Percentiles rank a stretch among this genome's conserved stretches.
These are phyloP conservation scores for Galleria mellonella DNA, from an alignment of 1,140 invertebrate species.

Conservation along the genomic window DNA sequence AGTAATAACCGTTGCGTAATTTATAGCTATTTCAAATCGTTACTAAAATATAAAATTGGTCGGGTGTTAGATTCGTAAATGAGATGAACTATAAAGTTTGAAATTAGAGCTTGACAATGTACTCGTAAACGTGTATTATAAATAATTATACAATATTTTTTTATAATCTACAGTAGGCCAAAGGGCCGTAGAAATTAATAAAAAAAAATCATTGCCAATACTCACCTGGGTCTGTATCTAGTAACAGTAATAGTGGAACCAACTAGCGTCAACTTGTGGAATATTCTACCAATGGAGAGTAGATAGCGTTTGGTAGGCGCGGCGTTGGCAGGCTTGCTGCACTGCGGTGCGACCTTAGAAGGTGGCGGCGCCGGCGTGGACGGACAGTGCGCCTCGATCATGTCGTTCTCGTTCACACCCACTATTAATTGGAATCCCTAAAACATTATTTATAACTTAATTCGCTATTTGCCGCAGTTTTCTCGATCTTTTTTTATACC, in stretches of 20 bases:
- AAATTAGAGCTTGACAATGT: too few relatives aligned
- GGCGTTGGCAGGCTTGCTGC: slow-evolving; percentile 47
- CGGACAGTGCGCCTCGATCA: slow-evolving; percentile 50
- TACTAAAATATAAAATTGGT: too few relatives aligned
- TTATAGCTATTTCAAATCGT: too few relatives aligned
- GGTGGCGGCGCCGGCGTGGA: slow-evolving; percentile 65
- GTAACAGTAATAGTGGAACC: slow-evolving; percentile 94
- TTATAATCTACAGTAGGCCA: too few relatives aligned
- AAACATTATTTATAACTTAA: slow-evolving; percentile 1
- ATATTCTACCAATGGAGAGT: slow-evolving; percentile 95
- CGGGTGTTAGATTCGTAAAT: too few relatives aligned
- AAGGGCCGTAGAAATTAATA: too few relatives aligned
- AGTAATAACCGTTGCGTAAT: too few relatives aligned
- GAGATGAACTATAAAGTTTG: too few relatives aligned
- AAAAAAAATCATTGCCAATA: not conserved
- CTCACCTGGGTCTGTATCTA: slow-evolving; percentile 91
- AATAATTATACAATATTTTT: too few relatives aligned
- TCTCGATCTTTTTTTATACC: not conserved
- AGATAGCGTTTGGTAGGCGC: slow-evolving; percentile 81
- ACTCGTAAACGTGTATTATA: too few relatives aligned
- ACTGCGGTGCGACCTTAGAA: slow-evolving; percentile 65
- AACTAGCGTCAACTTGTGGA: slow-evolving; percentile 90
- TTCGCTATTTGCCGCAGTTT: too few relatives aligned
- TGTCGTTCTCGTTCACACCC: slow-evolving; percentile 58
- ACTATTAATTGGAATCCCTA: slow-evolving; percentile 93